Evolutionary conservation across 2,797 vertebrate species (phyloP), one percentile per base, ranked within the genome.

Genomic region (Gila robusta): DNA sequence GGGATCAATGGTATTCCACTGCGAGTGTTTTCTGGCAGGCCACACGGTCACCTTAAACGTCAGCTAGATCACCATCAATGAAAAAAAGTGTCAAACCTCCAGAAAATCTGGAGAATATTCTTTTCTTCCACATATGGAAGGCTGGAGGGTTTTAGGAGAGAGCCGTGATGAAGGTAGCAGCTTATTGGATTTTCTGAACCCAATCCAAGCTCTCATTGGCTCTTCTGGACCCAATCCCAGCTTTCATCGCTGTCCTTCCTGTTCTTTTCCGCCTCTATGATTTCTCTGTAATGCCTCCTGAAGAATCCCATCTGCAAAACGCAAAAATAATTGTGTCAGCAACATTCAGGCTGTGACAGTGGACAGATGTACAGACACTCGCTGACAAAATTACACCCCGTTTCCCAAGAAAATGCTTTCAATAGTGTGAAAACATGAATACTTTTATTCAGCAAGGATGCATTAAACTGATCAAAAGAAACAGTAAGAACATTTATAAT

Each of bases 121-220:
- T 94, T 93, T 96, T 99, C 97, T 99, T 99, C 98, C 98, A 99
- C 97, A 99, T 99, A 99, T 99, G 98, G 96, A 99, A 99, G 98
- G 98, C 96, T 97, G 88, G 95, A 96, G 94, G 95, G 96, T 96
- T 93, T 93, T 91, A 93, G 85, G 92, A 93, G 95, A 89, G 89
- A 94, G 93, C 87, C 32, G 64, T 79, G 84, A 79, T 82, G 73
- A 90, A 88, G 87, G 91, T 81, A 87, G 93, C 79, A 90, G 91
- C 93, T 94, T 87, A 83, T 35, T 90, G 94, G 94, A 94, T 98
- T 96, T 94, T 96, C 91, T 95, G 88, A 90, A 96, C 95, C 97
- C 96, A 97, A 95, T 97, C 94, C 91, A 35, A 91, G 82, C 91
- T 91, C 88, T 93, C 92, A 90, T 86, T 91, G 91, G 92, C 94